Percentiles rank a stretch among this genome's conserved stretches.
phyloP scores from a whole-genome alignment of 2,113 vertebrate species.

The Pontoporia blainvillei region DNA sequence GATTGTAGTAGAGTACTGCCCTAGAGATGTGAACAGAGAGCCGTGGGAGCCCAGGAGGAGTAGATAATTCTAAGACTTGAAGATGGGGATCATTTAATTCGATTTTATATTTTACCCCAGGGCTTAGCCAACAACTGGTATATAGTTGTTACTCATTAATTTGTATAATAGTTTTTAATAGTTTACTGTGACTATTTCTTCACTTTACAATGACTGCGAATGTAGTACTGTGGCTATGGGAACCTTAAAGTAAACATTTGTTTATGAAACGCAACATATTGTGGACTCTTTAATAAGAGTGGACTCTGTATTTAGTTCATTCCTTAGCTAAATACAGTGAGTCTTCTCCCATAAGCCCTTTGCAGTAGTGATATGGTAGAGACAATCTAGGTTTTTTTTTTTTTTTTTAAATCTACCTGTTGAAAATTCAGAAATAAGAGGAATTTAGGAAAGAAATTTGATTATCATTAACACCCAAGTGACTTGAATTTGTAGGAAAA shows the following conservation, averaged over 20 bases:
- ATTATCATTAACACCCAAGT: constrained; percentile 5
- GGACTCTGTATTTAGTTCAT: background rate
- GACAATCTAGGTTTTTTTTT: background rate
- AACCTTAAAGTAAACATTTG: background rate
- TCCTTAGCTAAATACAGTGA: background rate
- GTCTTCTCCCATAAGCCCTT: background rate
- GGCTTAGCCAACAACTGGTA: background rate
- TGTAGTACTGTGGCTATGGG: background rate
- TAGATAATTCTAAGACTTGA: background rate
- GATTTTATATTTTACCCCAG: background rate
- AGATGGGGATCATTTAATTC: background rate
- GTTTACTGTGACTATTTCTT: background rate
- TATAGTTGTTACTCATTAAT: background rate
- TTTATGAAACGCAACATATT: background rate
- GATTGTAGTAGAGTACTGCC: background rate
- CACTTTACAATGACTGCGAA: background rate
- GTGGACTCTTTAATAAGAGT: background rate
- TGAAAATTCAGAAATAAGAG: background rate
- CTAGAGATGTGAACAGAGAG: background rate
- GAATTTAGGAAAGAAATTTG: constrained; percentile 4
- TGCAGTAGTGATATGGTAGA: background rate
- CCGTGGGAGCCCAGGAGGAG: background rate
- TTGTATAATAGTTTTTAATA: background rate
- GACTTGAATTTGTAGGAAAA: background rate
- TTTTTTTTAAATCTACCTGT: background rate